Evolutionary conservation across 2,113 vertebrate genomes (phyloP).

Genomic region (Seriola aureovittata): DNA sequence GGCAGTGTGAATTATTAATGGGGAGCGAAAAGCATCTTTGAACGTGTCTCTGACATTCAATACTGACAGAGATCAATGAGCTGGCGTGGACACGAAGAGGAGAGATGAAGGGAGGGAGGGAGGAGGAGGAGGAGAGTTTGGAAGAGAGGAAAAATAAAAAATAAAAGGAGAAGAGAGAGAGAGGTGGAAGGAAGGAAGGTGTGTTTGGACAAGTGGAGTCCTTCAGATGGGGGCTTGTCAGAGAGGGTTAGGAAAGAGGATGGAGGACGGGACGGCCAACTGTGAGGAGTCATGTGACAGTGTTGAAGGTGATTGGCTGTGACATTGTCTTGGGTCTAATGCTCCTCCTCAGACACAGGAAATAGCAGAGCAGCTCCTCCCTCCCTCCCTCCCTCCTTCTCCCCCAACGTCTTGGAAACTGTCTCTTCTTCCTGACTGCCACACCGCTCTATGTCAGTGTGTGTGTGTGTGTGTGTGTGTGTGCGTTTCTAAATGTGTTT

Average conservation of each 20-base stretch:
- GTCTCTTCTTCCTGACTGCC: constrained; percentile 54
- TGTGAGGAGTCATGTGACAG: constrained; percentile 65
- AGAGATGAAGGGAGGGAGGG: constrained; percentile 57
- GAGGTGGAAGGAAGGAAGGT: constrained; percentile 16
- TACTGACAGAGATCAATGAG: constrained; percentile 86
- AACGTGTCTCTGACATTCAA: constrained; percentile 88
- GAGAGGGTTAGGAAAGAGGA: constrained; percentile 47
- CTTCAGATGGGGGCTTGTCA: constrained; percentile 60
- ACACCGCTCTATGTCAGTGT: constrained; percentile 23
- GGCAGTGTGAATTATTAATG: constrained; percentile 88
- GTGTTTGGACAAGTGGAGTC: constrained; percentile 61
- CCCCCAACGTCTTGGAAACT: constrained; percentile 7
- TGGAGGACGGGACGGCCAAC: constrained; percentile 37
- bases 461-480: constrained; percentile 31
- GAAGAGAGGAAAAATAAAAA: constrained; percentile 7
- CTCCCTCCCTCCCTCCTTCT: background rate
- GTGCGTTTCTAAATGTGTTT: constrained; percentile 15
- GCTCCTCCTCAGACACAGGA: constrained; percentile 72
- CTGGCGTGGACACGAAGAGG: constrained; percentile 72
- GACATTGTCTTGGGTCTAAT: constrained; percentile 77
- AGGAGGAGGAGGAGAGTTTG: constrained; percentile 10
- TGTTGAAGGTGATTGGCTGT: constrained; percentile 77
- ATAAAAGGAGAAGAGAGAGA: background rate
- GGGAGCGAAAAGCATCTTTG: constrained; percentile 84
- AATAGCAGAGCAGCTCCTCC: constrained; percentile 51